Evolutionary conservation across 2,113 vertebrate species (phyloP), one percentile per base, ranked within the genome.

Genomic region (Synchiropus splendidus): DNA sequence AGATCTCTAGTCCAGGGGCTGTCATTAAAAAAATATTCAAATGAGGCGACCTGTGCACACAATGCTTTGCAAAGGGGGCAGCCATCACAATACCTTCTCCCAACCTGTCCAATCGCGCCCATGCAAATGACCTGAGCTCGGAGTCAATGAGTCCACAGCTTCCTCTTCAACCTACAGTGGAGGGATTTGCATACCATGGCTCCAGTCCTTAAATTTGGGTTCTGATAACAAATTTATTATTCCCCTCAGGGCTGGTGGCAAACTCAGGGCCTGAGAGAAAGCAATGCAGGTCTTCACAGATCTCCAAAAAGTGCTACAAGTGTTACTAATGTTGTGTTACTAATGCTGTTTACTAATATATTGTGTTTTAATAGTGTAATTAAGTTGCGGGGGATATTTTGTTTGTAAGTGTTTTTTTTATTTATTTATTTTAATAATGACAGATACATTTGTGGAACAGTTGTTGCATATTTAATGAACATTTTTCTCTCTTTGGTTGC

Each of bases 1-100:
- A 63, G 61, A 71, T 48, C 61, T 67, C 35, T 9, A 48, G 57
- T 31, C 48, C 16, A 31, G 42, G 43, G 58, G 60, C 51, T 42
- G 39, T 70, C 72, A 77, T 75, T 76, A 75, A 72, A 69, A 70
- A 73, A 42, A 35, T 42, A 83, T 77, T 82, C 81, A 83, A 82
- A 82, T 80, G 35, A 79, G 36, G 64, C 54, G 67, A 61, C 76
- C 68, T 77, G 68, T 64, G 64, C 64, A 80, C 74, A 80, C 70
- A 77, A 59, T 45, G 69, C 65, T 83, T 72, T 78, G 68, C 72
- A 78, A 81, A 81, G 61, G 63, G 59, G 68, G 33, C 40, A 37
- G 58, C 64, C 63, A 48, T 68, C 49, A 70, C 64, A 82, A 76
- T 68, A 61, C 48, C 44, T 48, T 50, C 27, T 45, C 47, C 72